These are phyloP conservation scores for Nibea coibor DNA, from an alignment of 2,113 vertebrate genomes.

Conservation along the genomic window DNA sequence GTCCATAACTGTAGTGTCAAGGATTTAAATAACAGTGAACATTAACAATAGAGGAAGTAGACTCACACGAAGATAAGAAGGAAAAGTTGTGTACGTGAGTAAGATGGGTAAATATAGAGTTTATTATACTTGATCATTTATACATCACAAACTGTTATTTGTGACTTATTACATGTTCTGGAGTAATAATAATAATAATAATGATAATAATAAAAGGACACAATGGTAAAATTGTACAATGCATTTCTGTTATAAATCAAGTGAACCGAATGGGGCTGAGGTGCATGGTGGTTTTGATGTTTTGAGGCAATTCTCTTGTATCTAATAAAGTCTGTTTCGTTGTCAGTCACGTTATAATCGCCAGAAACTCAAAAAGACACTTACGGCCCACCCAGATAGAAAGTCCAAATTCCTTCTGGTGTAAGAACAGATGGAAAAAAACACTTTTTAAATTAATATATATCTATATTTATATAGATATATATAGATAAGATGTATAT, in stretches of 20 bases:
- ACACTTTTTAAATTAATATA: conserved; percentile 34
- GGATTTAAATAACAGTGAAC: conserved; percentile 52
- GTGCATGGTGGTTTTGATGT: conserved; percentile 46
- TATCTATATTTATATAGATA: conserved; percentile 42
- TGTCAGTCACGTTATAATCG: conserved; percentile 56
- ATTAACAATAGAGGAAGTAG: conserved; percentile 51
- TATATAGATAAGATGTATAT: conserved; percentile 32
- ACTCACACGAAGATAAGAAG: conserved; percentile 66
- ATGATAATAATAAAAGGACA: conserved; percentile 67
- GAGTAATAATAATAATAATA: conserved; percentile 54
- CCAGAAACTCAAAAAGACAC: conserved; percentile 70
- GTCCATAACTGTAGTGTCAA: conserved; percentile 54
- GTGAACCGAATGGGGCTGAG: conserved; percentile 54
- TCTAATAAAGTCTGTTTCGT: conserved; percentile 55
- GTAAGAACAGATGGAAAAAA: conserved; percentile 44
- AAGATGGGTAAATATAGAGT: conserved; percentile 84
- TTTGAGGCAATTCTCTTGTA: conserved; percentile 66
- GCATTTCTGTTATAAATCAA: conserved; percentile 71
- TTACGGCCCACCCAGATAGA: conserved; percentile 56
- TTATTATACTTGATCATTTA: conserved; percentile 85
- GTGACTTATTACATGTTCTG: conserved; percentile 81
- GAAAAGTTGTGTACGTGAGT: conserved; percentile 71
- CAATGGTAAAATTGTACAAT: conserved; percentile 81
- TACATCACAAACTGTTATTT: conserved; percentile 83
- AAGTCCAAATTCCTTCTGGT: conserved; percentile 51